phyloP scores from a whole-genome alignment of 2,888 invertebrate species.

The Mechanitis mazaeus region DNA sequence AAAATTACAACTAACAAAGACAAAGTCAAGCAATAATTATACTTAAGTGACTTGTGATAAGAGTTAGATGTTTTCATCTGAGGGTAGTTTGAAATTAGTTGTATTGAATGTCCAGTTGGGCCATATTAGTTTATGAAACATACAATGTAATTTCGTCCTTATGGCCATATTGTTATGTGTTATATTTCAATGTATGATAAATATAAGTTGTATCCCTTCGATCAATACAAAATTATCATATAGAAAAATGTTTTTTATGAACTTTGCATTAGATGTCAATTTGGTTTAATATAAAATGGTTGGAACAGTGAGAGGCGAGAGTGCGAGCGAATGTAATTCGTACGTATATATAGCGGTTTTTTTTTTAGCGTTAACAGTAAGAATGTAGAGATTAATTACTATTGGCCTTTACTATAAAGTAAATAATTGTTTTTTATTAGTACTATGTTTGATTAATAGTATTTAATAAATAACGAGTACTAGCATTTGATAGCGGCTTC shows the following conservation, averaged over 20 bases:
- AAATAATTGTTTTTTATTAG: no score
- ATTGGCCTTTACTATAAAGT: no score
- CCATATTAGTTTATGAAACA: not conserved
- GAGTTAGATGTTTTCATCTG: not conserved
- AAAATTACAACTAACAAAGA: not conserved
- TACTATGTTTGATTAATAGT: no score
- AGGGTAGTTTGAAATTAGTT: conserved; percentile 2
- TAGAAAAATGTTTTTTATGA: not conserved
- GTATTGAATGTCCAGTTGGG: not conserved
- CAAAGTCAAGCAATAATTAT: not conserved
- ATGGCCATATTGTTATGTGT: not conserved
- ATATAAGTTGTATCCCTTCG: not conserved
- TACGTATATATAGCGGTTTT: not conserved
- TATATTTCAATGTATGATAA: not conserved
- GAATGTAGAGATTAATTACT: no score
- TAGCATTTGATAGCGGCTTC: no score
- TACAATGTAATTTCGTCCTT: not conserved
- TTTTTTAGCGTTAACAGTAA: no score
- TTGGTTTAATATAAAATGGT: not conserved
- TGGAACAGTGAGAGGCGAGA: not conserved
- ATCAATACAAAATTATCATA: not conserved
- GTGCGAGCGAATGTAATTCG: not conserved
- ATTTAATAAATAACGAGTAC: no score
- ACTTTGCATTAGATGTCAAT: not conserved
- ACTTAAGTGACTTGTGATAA: not conserved